Base-by-base conservation (phyloP, 2,797 vertebrate species). In the Melanotaenia parkinsoni region DNA sequence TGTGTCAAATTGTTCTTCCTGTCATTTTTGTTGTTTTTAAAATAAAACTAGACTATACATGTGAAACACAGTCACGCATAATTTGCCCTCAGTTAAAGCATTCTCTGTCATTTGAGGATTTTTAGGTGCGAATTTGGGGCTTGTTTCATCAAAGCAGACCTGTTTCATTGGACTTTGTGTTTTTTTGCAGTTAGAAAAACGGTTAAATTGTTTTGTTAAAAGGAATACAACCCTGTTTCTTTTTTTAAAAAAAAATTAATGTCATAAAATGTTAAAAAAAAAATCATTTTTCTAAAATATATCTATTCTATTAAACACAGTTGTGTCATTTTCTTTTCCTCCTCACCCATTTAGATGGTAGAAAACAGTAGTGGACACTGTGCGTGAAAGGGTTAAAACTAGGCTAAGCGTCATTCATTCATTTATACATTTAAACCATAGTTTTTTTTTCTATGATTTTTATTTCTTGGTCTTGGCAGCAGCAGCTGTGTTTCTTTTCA, bases 1-100 rank as follows among this genome's bases (percentile, higher is more conserved):
- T 76, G 38, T 59, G 65, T 78, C 58, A 58, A 67, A 70, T 63
- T 57, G 18, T 72, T 56, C 68, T 62, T 70, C 75, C 74, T 86
- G 69, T 77, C 62, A 81, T 81, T 79, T 75, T 69, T 66, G 63
- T 78, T 87, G 67, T 76, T 81, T 75, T 72, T 57, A 63, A 67
- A 83, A 82, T 70, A 59, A 82, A 79, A 77, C 81, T 13, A 87
- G 86, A 82, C 72, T 40, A 35, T 58, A 70, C 80, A 77, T 65
- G 74, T 71, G 47, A 77, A 72, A 81, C 9, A n/a, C 28, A 74
- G 80, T 70, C 79, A 81, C 1, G 45, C 59, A 67, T 71, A 40
- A 77, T 79, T 83, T 86, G 22, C 59, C 24, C 18, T 59, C 14
- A 51, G 72, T 76, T 63, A 70, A 75, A 40, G 32, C 4, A 6